A percentile compares a stretch with the other conserved stretches of the same genome.
These are phyloP conservation scores for Machimus rusticus DNA, from an alignment of 2,888 invertebrate genomes.

Conservation along the genomic window DNA sequence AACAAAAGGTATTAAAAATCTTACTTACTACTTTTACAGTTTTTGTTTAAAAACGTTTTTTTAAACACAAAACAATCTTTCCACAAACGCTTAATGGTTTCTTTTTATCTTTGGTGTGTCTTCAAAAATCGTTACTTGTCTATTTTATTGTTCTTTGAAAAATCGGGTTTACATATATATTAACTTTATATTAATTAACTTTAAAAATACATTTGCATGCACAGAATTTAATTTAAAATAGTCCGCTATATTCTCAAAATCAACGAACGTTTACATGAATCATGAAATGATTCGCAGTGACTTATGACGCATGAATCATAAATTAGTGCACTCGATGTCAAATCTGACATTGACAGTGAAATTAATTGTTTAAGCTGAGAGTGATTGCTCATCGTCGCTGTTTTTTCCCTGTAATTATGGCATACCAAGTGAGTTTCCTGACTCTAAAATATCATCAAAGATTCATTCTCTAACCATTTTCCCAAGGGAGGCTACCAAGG, in stretches of 20 bases:
- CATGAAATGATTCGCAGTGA: background rate
- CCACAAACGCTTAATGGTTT: no score
- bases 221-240: no score
- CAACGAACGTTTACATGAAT: background rate
- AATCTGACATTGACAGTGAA: constrained; percentile 1
- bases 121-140: no score
- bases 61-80: no score
- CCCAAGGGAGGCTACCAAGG: constrained; percentile 47
- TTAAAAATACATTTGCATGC: no score
- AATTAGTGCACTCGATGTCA: background rate
- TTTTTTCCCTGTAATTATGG: constrained; percentile 40
- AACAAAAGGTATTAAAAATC: no score
- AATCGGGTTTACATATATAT: no score
- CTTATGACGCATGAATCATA: background rate
- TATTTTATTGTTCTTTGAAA: no score
- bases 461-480: background rate
- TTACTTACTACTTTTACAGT: no score
- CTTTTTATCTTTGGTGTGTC: no score
- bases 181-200: no score
- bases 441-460: background rate
- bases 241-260: background rate
- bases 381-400: background rate
- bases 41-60: no score
- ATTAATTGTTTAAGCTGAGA: background rate
- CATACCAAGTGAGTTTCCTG: constrained; percentile 47